Percentiles rank a stretch among this genome's conserved stretches.
Conservation (phyloP, 2,888 invertebrate species). For the Heliothis peltigera region DNA sequence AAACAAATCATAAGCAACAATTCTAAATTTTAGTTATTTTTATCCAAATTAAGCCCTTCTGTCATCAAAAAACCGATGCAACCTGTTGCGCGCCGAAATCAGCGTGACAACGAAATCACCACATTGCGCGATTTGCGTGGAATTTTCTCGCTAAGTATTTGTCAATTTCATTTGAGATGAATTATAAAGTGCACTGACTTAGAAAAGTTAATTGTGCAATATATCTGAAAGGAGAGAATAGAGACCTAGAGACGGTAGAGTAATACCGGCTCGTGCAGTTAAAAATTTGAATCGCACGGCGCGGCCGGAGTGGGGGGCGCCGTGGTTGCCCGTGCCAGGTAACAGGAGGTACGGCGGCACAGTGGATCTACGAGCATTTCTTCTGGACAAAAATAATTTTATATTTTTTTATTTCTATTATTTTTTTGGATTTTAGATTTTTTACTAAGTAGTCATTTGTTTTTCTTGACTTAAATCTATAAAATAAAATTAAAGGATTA, state of each 20-base stretch:
- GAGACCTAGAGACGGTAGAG: constrained; percentile 24
- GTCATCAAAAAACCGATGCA: constrained; percentile 5
- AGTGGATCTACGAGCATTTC: constrained; percentile 53
- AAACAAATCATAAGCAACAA: not conserved
- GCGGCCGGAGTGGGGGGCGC: constrained; percentile 69
- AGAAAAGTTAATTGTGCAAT: constrained; percentile 51
- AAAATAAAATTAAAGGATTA: too few species aligned
- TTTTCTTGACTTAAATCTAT: too few species aligned
- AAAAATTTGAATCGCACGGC: constrained; percentile 71
- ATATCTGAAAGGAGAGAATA: constrained; percentile 23
- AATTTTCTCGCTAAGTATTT: constrained; percentile 13
- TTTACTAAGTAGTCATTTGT: too few species aligned
- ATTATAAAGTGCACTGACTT: constrained; percentile 23
- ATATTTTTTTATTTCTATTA: not conserved
- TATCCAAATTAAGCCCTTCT: not conserved
- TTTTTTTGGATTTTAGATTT: too few species aligned
- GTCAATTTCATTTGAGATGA: constrained; percentile 19
- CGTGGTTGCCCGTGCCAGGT: constrained; percentile 85
- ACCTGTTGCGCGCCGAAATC: constrained; percentile 43
- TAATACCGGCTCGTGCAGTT: constrained; percentile 58
- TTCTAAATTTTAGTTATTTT: not conserved
- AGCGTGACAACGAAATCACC: constrained; percentile 2
- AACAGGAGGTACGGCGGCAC: constrained; percentile 87
- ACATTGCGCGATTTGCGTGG: constrained; percentile 12
- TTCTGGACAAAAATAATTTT: constrained; percentile 55